Evolutionary conservation across 2,113 vertebrate genomes (phyloP), one percentile per base, ranked within the genome.

Genomic region (Psammodynastes pulverulentus): DNA sequence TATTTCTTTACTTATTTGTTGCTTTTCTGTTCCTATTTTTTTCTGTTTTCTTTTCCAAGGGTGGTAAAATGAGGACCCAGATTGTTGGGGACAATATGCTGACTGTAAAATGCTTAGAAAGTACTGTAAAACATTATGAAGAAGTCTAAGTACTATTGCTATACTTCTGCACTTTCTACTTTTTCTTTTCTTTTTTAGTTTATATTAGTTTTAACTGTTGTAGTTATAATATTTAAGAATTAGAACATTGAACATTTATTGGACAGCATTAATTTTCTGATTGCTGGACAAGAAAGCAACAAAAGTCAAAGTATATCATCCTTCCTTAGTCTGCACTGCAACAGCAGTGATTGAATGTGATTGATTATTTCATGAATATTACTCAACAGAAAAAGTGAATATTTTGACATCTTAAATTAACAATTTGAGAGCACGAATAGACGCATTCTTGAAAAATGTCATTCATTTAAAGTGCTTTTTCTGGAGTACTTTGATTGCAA

Each of bases 251-350:
- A 51, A 87, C 7, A 87, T 51, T 52, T 39, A 53, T 52, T n/a
- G 19, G n/a, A 12, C 8, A 53, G 51, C 34, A 43, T 43, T 24
- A 39, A 24, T 9, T 56, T 39, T 54, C 10, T 39, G 51, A 43
- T 56, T 88, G 43, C 34, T 23, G 39, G 1, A 56, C 39, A 52
- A 43, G 87, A 54, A 39, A 54, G 34, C 51, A 88, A 43, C 21
- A 87, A 53, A 54, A 21, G 13, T 34, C 4, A 39, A 51, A 87
- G 29, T 87, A 51, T 51, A 86, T 99, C 99, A 88, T 98, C 98
- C 98, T 99, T 98, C 98, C 98, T 24, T 51, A 29, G 13, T 53
- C 53, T 51, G 89, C 9, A 84, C 3, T 17, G 21, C 62, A 84
- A 15, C 53, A 53, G 23, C 9, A 90, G 67, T 23, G 51, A 21